A percentile compares a stretch with the other conserved stretches of the same genome.
phyloP scores from a whole-genome alignment of 2,797 vertebrate genomes.

The Oreonectes daqikongensis region DNA sequence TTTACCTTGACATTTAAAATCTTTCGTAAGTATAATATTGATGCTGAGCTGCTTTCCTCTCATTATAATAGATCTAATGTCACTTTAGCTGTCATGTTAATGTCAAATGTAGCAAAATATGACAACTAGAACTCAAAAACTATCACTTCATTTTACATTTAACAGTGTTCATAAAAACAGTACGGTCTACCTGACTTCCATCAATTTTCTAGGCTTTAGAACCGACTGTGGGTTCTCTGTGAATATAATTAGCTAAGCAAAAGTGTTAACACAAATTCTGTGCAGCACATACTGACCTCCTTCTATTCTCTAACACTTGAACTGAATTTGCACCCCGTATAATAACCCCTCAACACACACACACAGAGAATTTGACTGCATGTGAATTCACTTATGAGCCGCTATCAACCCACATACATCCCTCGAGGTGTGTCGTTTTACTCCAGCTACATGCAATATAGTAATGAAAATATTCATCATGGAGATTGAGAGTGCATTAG shows the following conservation, averaged over 20 bases:
- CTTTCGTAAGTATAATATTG: background rate
- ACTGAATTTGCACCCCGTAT: constrained; percentile 16
- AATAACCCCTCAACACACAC: constrained; percentile 7
- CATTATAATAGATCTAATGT: background rate
- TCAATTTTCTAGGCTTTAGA: constrained; percentile 14
- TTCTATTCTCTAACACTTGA: constrained; percentile 17
- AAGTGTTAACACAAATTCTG: constrained; percentile 26
- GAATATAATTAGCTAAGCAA: constrained; percentile 24
- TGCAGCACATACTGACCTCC: constrained; percentile 1
- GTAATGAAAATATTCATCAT: constrained; percentile 25
- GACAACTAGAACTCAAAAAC: background rate
- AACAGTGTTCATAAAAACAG: constrained; percentile 42
- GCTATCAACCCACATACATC: constrained; percentile 41
- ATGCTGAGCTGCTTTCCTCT: background rate
- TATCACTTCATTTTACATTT: constrained; percentile 10
- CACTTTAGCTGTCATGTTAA: background rate
- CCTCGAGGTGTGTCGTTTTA: constrained; percentile 28
- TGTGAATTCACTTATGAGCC: constrained; percentile 33
- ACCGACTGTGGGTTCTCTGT: constrained; percentile 6
- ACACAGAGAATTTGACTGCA: background rate
- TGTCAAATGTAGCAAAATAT: constrained; percentile 6
- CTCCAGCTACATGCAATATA: constrained; percentile 14
- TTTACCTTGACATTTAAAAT: too few relatives aligned
- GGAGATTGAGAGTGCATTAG: background rate
- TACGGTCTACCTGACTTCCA: background rate